These are phyloP conservation scores for Solenopsis fugax DNA, from an alignment of 1,140 invertebrate species.

Conservation along the genomic window DNA sequence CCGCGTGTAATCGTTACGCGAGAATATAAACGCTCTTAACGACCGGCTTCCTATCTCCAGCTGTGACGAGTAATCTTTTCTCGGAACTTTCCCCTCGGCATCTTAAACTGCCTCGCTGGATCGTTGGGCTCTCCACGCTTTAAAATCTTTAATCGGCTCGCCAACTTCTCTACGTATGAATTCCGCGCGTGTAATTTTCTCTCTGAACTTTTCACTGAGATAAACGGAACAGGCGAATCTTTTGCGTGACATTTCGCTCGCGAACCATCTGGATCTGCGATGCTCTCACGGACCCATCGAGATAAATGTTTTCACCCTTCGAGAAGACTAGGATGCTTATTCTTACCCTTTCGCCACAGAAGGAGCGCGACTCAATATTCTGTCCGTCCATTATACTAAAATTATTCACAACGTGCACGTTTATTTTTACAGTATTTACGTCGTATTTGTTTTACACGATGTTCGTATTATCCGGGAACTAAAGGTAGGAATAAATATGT, in stretches of 20 bases:
- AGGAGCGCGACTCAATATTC: constrained; percentile 13
- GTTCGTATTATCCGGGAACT: background rate
- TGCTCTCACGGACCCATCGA: background rate
- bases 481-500: background rate
- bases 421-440: constrained; percentile 33
- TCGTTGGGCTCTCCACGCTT: constrained; percentile 30
- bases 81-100: constrained; percentile 54
- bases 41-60: constrained; percentile 67
- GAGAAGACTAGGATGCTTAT: background rate
- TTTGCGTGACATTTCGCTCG: constrained; percentile 55
- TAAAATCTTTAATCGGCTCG: constrained; percentile 62
- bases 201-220: constrained; percentile 53
- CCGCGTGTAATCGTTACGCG: constrained; percentile 65
- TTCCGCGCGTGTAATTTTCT: constrained; percentile 56
- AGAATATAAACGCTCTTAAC: constrained; percentile 68
- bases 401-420: background rate
- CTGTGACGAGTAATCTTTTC: constrained; percentile 66
- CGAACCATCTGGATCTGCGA: constrained; percentile 19
- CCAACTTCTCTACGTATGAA: constrained; percentile 36
- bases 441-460: background rate
- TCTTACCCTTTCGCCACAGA: constrained; percentile 20
- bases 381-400: background rate
- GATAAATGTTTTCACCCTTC: constrained; percentile 47
- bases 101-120: constrained; percentile 54
- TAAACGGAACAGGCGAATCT: constrained; percentile 27